Percentiles rank a stretch among this genome's conserved stretches.
phyloP scores from a whole-genome alignment of 2,888 invertebrate species.

The Eupithecia pulchellata region DNA sequence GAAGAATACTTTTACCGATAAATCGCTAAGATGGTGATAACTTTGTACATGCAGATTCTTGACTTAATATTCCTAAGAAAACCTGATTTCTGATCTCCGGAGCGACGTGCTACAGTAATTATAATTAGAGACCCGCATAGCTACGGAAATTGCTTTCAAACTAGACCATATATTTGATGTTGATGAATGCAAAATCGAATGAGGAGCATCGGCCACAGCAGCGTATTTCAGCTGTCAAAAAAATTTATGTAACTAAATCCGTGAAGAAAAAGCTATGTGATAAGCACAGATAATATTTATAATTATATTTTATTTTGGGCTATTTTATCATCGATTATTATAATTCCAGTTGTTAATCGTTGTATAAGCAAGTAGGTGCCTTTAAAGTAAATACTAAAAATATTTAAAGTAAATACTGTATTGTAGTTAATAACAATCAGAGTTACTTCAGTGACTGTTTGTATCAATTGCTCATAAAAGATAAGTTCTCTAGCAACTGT shows the following conservation, averaged over 20 bases:
- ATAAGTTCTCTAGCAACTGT: conserved; percentile 3
- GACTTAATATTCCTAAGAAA: not conserved
- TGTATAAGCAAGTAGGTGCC: not conserved
- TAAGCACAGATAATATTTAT: too few relatives aligned
- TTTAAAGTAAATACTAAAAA: not conserved
- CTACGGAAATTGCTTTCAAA: not conserved
- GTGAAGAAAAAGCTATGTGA: too few relatives aligned
- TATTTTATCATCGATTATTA: not conserved
- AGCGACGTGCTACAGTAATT: not conserved
- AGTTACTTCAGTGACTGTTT: not conserved
- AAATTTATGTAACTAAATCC: too few relatives aligned
- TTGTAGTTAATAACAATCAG: not conserved
- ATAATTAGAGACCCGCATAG: not conserved
- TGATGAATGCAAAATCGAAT: not conserved
- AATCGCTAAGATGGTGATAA: not conserved
- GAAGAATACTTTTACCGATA: not conserved
- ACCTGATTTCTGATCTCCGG: not conserved
- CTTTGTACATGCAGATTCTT: not conserved
- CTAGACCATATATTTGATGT: not conserved
- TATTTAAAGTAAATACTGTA: too few relatives aligned
- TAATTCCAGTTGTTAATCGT: not conserved
- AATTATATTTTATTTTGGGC: too few relatives aligned
- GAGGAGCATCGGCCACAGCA: not conserved
- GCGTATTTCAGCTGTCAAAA: not conserved
- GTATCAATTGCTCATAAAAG: not conserved